These are phyloP conservation scores for Cotesia congregata DNA, from an alignment of 2,888 invertebrate species.

Conservation along the genomic window DNA sequence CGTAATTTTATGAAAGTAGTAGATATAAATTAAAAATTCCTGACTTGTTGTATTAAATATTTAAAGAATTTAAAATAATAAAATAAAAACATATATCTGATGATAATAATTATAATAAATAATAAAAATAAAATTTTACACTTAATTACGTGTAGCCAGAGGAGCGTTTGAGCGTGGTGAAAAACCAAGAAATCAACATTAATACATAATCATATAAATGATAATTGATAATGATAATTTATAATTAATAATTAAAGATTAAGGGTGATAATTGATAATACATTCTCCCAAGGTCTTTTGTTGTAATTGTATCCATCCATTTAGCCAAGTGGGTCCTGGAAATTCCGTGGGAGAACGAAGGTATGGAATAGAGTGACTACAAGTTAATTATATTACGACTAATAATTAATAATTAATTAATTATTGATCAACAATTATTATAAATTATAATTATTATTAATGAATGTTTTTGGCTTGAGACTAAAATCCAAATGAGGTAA, in stretches of 20 bases:
- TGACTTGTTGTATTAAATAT: background rate
- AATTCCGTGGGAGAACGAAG: slow-evolving; percentile 2
- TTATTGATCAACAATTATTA: slow-evolving; percentile 28
- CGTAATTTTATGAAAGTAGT: slow-evolving; percentile 28
- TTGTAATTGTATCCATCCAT: slow-evolving; percentile 26
- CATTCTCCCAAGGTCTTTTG: background rate
- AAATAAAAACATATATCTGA: background rate
- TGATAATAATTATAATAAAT: no score
- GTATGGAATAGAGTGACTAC: slow-evolving; percentile 23
- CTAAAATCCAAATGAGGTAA: background rate
- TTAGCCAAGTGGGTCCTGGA: slow-evolving; percentile 28
- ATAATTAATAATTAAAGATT: background rate
- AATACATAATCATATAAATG: slow-evolving; percentile 65
- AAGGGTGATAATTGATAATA: background rate
- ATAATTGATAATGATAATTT: slow-evolving; percentile 9
- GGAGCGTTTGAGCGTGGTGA: slow-evolving; percentile 6
- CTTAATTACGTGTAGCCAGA: background rate
- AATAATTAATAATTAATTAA: slow-evolving; percentile 15
- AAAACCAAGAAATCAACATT: slow-evolving; percentile 65
- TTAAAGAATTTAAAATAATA: background rate
- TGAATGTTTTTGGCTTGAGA: slow-evolving; percentile 1
- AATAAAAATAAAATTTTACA: background rate
- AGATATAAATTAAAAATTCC: slow-evolving; percentile 20
- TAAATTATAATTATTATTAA: background rate
- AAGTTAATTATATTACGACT: slow-evolving; percentile 28